phyloP scores from a whole-genome alignment of 1,140 invertebrate genomes.

The Bursaphelenchus mucronatus region DNA sequence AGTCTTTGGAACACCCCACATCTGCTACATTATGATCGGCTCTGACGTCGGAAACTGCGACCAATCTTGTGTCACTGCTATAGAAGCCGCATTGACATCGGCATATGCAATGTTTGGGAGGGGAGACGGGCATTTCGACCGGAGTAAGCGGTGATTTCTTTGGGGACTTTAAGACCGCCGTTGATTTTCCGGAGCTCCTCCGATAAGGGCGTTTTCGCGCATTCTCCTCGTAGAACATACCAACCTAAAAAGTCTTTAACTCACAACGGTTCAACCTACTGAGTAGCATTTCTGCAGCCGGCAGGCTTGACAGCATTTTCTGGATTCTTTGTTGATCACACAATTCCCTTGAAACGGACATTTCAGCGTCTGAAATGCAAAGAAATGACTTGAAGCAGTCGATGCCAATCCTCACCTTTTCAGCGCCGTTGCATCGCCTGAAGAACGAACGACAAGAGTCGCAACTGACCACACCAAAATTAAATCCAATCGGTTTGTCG shows the following conservation, averaged over 20 bases:
- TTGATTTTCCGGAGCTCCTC: too few species aligned
- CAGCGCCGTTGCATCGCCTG: slow-evolving; percentile 4
- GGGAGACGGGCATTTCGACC: too few species aligned
- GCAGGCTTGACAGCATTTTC: slow-evolving; percentile 24
- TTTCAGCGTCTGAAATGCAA: slow-evolving; percentile 8
- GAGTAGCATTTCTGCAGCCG: slow-evolving; percentile 20
- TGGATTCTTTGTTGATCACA: slow-evolving; percentile 16
- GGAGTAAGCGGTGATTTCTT: too few species aligned
- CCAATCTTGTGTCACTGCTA: not conserved
- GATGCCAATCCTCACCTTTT: not conserved
- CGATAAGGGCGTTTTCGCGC: not conserved
- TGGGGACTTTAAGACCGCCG: too few species aligned
- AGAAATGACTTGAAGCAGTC: too few species aligned
- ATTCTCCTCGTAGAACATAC: slow-evolving; percentile 13
- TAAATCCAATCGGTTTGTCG: slow-evolving; percentile 20
- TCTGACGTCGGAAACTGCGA: slow-evolving; percentile 1
- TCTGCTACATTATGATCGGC: too few species aligned
- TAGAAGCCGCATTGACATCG: slow-evolving; percentile 25
- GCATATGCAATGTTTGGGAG: slow-evolving; percentile 13
- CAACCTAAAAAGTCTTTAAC: not conserved
- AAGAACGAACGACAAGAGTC: slow-evolving; percentile 29
- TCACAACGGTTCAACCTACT: not conserved
- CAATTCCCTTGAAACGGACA: slow-evolving; percentile 26
- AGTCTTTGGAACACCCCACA: too few species aligned
- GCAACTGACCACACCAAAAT: slow-evolving; percentile 24